Percentiles rank a stretch among this genome's conserved stretches.
Conservation (phyloP, 2,888 invertebrate genomes). For the Coremacera marginata region DNA sequence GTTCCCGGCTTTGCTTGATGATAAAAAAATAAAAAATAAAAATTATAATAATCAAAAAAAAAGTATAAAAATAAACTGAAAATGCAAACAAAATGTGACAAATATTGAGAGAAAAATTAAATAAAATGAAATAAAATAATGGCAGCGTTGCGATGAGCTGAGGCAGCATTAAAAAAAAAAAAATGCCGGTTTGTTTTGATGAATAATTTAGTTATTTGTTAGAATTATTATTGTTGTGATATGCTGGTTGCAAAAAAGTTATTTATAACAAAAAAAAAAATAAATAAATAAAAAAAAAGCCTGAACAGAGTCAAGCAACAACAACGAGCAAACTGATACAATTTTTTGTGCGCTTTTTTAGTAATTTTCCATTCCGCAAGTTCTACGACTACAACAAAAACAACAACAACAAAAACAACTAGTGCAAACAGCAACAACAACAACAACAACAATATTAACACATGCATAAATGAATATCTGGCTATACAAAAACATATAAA, state of each 20-base stretch:
- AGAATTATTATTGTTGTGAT: conserved; percentile 38
- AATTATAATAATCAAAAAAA: neutral
- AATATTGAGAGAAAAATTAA: neutral
- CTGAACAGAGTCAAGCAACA: conserved; percentile 18
- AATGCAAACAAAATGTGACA: neutral
- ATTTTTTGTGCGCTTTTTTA: conserved; percentile 6
- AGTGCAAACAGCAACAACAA: conserved; percentile 4
- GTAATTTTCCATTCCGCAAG: conserved; percentile 44
- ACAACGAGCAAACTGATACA: neutral
- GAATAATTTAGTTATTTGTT: conserved; percentile 11
- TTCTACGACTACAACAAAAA: conserved; percentile 5
- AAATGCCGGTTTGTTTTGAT: conserved; percentile 25
- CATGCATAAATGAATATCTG: conserved; percentile 28
- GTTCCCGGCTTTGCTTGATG: neutral
- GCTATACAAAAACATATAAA: conserved; percentile 21
- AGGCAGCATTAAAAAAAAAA: neutral
- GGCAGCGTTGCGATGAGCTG: neutral
- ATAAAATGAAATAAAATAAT: too few species aligned
- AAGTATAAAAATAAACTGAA: neutral
- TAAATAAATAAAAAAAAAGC: neutral
- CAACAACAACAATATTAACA: neutral
- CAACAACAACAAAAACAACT: neutral
- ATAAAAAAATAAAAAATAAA: neutral
- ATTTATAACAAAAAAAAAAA: conserved; percentile 6
- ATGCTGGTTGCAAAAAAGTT: neutral